Conservation (phyloP, 2,797 vertebrate genomes). For the Dicrostonyx torquatus region DNA sequence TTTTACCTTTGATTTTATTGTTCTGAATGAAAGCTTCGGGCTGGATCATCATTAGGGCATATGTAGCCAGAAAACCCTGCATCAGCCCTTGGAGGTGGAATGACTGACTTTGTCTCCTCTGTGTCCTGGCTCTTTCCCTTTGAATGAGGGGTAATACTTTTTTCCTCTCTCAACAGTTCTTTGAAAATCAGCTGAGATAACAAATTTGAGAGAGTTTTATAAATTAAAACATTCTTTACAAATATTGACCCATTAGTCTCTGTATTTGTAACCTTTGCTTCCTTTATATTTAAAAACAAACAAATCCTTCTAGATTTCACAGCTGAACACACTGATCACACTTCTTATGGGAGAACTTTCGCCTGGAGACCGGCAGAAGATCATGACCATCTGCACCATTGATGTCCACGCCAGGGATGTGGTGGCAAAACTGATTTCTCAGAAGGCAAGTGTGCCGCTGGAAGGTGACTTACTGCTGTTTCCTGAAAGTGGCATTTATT, state of each 20-base stretch:
- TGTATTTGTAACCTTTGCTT: conserved; percentile 7
- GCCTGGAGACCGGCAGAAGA: conserved; percentile 89
- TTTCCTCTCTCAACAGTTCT: background rate
- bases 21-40: background rate
- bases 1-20: background rate
- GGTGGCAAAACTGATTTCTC: conserved; percentile 88
- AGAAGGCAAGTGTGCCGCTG: conserved; percentile 85
- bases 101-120: background rate
- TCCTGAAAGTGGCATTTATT: background rate
- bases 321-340: conserved; percentile 90
- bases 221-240: background rate
- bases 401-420: conserved; percentile 90
- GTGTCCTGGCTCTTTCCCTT: background rate
- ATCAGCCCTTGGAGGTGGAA: background rate
- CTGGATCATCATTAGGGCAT: background rate
- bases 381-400: conserved; percentile 91
- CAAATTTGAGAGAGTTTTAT: conserved; percentile 29
- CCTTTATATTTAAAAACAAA: background rate
- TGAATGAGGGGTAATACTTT: background rate
- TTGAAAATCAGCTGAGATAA: background rate
- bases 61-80: background rate
- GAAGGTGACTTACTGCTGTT: background rate
- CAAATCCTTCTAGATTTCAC: conserved; percentile 85
- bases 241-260: background rate
- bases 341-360: conserved; percentile 90